phyloP scores from a whole-genome alignment of 2,113 vertebrate species.

The Ranitomeya imitator region DNA sequence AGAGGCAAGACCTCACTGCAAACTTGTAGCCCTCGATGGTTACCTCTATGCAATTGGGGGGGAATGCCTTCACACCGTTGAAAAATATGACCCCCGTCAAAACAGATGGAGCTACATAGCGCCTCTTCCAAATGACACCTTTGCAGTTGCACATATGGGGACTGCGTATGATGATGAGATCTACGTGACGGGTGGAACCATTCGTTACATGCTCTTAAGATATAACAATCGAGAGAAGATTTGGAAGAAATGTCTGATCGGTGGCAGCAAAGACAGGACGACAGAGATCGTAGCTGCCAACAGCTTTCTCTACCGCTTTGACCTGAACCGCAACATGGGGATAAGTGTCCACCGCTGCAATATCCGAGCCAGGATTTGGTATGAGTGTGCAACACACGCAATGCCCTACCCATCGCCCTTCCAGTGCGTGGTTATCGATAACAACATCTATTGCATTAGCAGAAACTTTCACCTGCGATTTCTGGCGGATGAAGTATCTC shows the following conservation, averaged over 20 bases:
- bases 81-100: slow-evolving; percentile 84
- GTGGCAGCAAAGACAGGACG: slow-evolving; percentile 74
- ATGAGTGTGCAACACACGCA: slow-evolving; percentile 75
- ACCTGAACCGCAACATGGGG: slow-evolving; percentile 77
- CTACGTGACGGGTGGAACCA: slow-evolving; percentile 84
- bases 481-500: slow-evolving; percentile 80
- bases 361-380: slow-evolving; percentile 82
- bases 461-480: slow-evolving; percentile 78
- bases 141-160: slow-evolving; percentile 87
- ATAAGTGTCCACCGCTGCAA: slow-evolving; percentile 85
- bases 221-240: slow-evolving; percentile 73
- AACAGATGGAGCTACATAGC: slow-evolving; percentile 86
- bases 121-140: slow-evolving; percentile 85
- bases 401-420: slow-evolving; percentile 70
- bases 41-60: slow-evolving; percentile 90
- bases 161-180: slow-evolving; percentile 79
- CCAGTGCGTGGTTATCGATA: slow-evolving; percentile 75
- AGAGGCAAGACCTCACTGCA: slow-evolving; percentile 87
- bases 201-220: slow-evolving; percentile 80
- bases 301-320: slow-evolving; percentile 87
- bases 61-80: slow-evolving; percentile 87
- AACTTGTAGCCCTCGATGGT: slow-evolving; percentile 84
- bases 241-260: slow-evolving; percentile 74
- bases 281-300: slow-evolving; percentile 76
- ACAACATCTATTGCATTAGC: slow-evolving; percentile 80